Percentiles rank a stretch among this genome's conserved stretches.
Evolutionary conservation across 2,888 invertebrate species (phyloP).

Genomic region (Tetranychus piercei): DNA sequence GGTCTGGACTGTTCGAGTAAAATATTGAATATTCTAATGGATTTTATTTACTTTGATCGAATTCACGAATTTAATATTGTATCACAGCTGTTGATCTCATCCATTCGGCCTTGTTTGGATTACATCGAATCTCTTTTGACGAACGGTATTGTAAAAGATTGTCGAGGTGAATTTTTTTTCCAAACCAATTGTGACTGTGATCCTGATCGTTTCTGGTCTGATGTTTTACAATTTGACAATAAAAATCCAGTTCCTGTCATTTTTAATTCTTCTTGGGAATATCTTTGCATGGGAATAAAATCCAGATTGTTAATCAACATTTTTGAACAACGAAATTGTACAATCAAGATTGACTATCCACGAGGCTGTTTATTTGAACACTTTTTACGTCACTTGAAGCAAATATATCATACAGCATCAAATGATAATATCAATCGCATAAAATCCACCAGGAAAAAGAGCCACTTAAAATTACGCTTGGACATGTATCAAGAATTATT

Average conservation of each 20-base stretch:
- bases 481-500: neutral
- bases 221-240: neutral
- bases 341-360: neutral
- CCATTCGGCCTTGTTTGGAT: neutral
- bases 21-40: neutral
- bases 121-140: conserved; percentile 3
- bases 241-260: neutral
- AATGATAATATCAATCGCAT: neutral
- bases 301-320: neutral
- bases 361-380: neutral
- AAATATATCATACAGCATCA: neutral
- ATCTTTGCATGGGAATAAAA: conserved; percentile 6
- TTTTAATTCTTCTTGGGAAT: neutral
- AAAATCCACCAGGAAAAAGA: neutral
- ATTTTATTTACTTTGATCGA: neutral
- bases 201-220: conserved; percentile 4
- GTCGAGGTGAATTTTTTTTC: conserved; percentile 2
- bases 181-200: neutral
- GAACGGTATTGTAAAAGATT: neutral
- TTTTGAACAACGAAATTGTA: neutral
- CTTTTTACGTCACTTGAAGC: neutral
- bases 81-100: neutral
- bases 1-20: neutral
- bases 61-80: neutral
- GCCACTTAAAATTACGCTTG: no score